Evolutionary conservation across 2,113 vertebrate genomes (phyloP), one percentile per base, ranked within the genome.

Genomic region (Numenius arquata): DNA sequence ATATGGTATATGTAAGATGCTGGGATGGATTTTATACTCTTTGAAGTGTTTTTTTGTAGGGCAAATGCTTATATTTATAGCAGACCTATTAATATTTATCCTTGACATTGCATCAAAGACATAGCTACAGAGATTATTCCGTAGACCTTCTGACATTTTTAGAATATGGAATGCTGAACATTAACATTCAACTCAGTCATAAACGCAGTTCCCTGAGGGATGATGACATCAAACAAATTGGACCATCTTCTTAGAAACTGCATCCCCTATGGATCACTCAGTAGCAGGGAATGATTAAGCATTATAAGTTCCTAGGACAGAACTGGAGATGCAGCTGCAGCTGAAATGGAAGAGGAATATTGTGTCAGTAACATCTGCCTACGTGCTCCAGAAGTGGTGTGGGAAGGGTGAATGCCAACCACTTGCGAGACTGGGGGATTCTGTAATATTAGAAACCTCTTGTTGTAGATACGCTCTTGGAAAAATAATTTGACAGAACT

Each of bases 81-180:
- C 82, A 90, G 91, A 90, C 65, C 80, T 93, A 88, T 96, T 97
- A 96, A 95, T 95, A 94, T 97, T 91, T 96, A 82, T 88, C 52
- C 83, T 92, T 94, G 90, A 63, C 43, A 48, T 75, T 74, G 61
- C 85, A 96, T 95, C 72, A 89, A 77, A 96, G 83, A 68, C 85
- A 74, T 72, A 88, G 47, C 68, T 65, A 65, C 26, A 61, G 45
- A 91, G 71, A 79, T 96, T 92, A 66, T 96, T 96, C 72, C 36
- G 3, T 53, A 61, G 80, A 90, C 85, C 70, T 95, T 92, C 89
- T 30, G 34, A 91, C 93, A 88, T 86, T 96, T 96, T 93, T 95
- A 94, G 94, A 95, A 88, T 86, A 93, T 36, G 52, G 87, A 92
- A 89, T 79, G 72, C 38, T 85, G 78, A 85, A 84, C 71, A 82